Evolutionary conservation across 2,113 vertebrate genomes (phyloP), one percentile per base, ranked within the genome.

Genomic region (Bos javanicus): DNA sequence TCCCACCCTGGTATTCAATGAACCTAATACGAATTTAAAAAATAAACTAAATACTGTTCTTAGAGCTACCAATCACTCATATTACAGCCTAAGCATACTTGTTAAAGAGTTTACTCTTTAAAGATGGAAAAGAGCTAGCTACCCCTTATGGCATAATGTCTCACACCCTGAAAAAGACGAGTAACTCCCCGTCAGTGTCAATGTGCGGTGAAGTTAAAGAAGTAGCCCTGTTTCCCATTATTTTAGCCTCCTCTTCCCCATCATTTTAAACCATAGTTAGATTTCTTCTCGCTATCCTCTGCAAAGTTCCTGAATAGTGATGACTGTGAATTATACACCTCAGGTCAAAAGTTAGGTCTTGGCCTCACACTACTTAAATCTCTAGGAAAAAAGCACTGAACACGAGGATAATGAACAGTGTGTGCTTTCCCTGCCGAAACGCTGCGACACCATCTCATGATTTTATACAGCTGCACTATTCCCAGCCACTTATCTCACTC

Each of bases 91-190:
- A 92, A 90, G 14, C 60, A 36, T 4, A 26, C 21, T 33, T 71
- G 33, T 83, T 78, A 39, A 80, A 90, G 21, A 91, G 16, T 93
- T 90, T 39, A 87, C 54, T 93, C 54, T 59, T 64, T 74, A 23
- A 46, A 95, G 28, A 90, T 48, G 71, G 43, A 81, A 54, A 88
- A 93, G 43, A 62, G 26, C 46, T 43, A 33, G 36, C 46, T 26
- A 59, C 43, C 3, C 28, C 16, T 26, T 33, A 30, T 25, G 59
- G 46, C n/a, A 67, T 16, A 46, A 39, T 16, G 39, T 14, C 46
- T 84, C 52, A 28, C 4, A 36, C 1, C 39, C 57, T 21, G 7
- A 90, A 28, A 90, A 89, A 50, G 26, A 85, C 2, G 23, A 78
- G 9, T 9, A 25, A 50, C 36, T 39, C 16, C n/a, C 83, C 57